Percentiles rank a stretch among this genome's conserved stretches.
phyloP scores from a whole-genome alignment of 2,888 invertebrate genomes.

The Pedicia rivosa region DNA sequence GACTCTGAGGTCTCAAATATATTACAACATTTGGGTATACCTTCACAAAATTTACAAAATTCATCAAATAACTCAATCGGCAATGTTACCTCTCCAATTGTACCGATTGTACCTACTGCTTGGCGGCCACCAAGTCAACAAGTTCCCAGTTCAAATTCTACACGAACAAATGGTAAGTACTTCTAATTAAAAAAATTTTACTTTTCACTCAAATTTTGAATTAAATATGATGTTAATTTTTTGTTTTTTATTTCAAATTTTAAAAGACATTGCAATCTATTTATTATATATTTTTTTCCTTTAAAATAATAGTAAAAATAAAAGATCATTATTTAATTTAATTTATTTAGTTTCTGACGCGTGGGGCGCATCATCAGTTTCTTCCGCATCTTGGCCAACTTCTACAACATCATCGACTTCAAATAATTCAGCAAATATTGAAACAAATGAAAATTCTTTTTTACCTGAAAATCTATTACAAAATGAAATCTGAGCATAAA shows the following conservation, averaged over 20 bases:
- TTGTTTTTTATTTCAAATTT: too few relatives aligned
- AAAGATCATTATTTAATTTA: too few relatives aligned
- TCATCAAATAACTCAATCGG: conserved; percentile 2
- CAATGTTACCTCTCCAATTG: conserved; percentile 2
- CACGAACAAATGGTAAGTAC: conserved; percentile 23
- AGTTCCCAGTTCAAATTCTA: conserved; percentile 16
- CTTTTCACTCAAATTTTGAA: too few relatives aligned
- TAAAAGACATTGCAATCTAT: too few relatives aligned
- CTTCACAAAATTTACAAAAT: conserved; percentile 15
- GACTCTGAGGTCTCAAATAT: conserved; percentile 80
- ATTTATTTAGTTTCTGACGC: conserved; percentile 31
- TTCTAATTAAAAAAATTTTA: too few relatives aligned
- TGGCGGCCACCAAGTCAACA: conserved; percentile 24
- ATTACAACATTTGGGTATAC: conserved; percentile 61
- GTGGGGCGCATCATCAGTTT: conserved; percentile 36
- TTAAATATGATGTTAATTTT: too few relatives aligned
- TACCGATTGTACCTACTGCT: conserved; percentile 9
- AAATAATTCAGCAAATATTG: conserved; percentile 3
- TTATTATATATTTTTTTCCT: too few relatives aligned
- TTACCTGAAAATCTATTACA: conserved; percentile 68
- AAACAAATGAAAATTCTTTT: conserved; percentile 59
- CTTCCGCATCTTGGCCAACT: conserved; percentile 25
- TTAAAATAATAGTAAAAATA: too few relatives aligned
- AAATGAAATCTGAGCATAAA: too few relatives aligned
- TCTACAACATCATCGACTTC: conserved; percentile 44